Evolutionary conservation across 2,888 invertebrate species (phyloP).

Genomic region (Ophonus ardosiacus): DNA sequence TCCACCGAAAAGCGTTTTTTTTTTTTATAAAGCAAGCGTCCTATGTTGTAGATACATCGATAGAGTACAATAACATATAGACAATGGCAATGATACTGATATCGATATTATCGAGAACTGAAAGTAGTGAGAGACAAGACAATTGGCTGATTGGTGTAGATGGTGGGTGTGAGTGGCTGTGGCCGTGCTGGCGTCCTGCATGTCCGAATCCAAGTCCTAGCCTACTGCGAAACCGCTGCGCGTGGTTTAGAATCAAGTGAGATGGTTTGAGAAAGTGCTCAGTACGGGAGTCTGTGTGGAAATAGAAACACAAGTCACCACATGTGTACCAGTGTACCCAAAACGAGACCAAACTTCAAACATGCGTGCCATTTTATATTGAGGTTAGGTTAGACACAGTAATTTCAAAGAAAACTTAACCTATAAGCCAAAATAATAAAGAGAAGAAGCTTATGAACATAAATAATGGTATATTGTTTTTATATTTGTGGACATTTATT

Average conservation of each 20-base stretch:
- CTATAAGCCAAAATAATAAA: too few relatives aligned
- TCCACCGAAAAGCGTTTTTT: background rate
- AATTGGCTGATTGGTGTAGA: constrained; percentile 15
- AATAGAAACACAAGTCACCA: constrained; percentile 64
- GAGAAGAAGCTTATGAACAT: too few relatives aligned
- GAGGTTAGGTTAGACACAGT: too few relatives aligned
- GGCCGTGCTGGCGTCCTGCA: constrained; percentile 48
- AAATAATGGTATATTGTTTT: too few relatives aligned
- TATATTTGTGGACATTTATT: too few relatives aligned
- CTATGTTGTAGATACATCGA: constrained; percentile 9
- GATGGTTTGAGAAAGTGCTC: constrained; percentile 76
- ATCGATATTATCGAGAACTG: constrained; percentile 30
- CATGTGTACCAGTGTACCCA: constrained; percentile 31
- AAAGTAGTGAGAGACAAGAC: constrained; percentile 47
- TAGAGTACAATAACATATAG: constrained; percentile 28
- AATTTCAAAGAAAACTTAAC: too few relatives aligned
- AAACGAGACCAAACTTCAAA: constrained; percentile 38
- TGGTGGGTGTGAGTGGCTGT: constrained; percentile 33
- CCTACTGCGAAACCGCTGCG: constrained; percentile 67
- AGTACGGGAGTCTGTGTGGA: constrained; percentile 76
- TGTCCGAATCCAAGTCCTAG: constrained; percentile 50
- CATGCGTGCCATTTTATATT: background rate
- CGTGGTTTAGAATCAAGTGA: constrained; percentile 75
- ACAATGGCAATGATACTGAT: constrained; percentile 25
- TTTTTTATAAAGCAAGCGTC: constrained; percentile 20